Evolutionary conservation across 2,113 vertebrate species (phyloP), one percentile per base, ranked within the genome.

Genomic region (Puntigrus tetrazona): DNA sequence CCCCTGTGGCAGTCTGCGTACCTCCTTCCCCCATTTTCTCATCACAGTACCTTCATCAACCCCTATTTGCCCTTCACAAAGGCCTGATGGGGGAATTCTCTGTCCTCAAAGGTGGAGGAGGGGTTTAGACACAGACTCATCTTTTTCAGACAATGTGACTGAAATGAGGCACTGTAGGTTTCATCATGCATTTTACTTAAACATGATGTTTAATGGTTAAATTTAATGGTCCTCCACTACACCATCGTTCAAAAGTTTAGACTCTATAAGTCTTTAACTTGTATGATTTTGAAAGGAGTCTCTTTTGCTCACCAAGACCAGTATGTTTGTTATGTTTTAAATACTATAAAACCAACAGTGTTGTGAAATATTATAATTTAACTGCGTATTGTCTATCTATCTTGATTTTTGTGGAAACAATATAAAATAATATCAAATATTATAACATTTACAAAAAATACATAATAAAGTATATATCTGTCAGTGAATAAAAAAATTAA

Each of bases 31-130:
- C 77, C 55, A 79, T 59, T 79, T 63, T 55, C 55, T 79, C 77
- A 79, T 43, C 36, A 79, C n/a, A 1, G 55, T 63, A 67, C 41
- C 78, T 81, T 67, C 61, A 81, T 81, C 38, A 63, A 47, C 78
- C 61, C 59, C 18, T 67, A 14, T 81, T 81, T 81, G 61, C 41
- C 78, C 78, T 67, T 81, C 41, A 67, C 55, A 81, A 81, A 81
- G 18, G 61, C 41, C 41, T 80, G 41, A 43, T 80, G 25, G 41
- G 74, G 57, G 78, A 65, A 67, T 67, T 81, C 78, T 45, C 52
- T 59, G 45, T 80, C 78, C 59, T 67, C 38, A 43, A 36, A 80
- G 16, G 59, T 45, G 61, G 78, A 67, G 78, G 61, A 81, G 13
- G 78, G 78, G 41, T 65, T 65, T 45, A 78, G 47, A 81, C 16